Evolutionary conservation across 2,113 vertebrate genomes (phyloP), one percentile per base, ranked within the genome.

Genomic region (Forbesichthys agassizii): DNA sequence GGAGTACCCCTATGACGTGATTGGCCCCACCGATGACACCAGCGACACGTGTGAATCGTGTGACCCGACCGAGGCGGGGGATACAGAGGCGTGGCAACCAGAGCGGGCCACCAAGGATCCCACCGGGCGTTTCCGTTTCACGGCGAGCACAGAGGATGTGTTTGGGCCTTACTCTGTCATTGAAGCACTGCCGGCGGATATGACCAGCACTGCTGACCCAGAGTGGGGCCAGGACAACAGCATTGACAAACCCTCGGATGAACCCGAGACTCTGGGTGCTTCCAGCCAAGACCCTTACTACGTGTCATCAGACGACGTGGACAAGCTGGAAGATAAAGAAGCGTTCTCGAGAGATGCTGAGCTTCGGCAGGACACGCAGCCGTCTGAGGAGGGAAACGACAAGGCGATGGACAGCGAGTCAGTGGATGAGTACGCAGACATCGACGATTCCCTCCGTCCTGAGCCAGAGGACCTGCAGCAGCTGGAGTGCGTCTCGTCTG

Each of bases 1-100:
- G 79, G 92, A 94, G 80, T 91, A 90, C 79, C 86, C 90, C 56
- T 94, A 94, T 1, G 92, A 94, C 84, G 72, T 93, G 64, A 93
- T 93, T 72, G 92, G 92, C 62, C 87, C 86, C 10, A 74, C 74
- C 18, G 90, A 92, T 60, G 88, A 91, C 61, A 83, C 86, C 20
- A 89, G 89, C 66, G 85, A 88, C 48, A 84, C 88, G n/a, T 87
- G 84, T 66, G 88, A 89, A 59, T 85, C 87, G 48, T 88, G 86
- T 58, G 88, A 89, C 63, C 64, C 80, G 10, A 68, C 74, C 68
- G 90, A 89, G 81, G 68, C 84, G 11, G 87, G 83, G 3, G 87
- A 90, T 33, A 73, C 78, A 1, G 90, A 78, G 58, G 86, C 85
- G 1, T 91, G 92, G 91, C 92, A 92, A 78, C 88, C 90, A 16